Percentiles rank a stretch among this genome's conserved stretches.
phyloP scores from a whole-genome alignment of 2,113 vertebrate species.

The Cinclus mexicanus region DNA sequence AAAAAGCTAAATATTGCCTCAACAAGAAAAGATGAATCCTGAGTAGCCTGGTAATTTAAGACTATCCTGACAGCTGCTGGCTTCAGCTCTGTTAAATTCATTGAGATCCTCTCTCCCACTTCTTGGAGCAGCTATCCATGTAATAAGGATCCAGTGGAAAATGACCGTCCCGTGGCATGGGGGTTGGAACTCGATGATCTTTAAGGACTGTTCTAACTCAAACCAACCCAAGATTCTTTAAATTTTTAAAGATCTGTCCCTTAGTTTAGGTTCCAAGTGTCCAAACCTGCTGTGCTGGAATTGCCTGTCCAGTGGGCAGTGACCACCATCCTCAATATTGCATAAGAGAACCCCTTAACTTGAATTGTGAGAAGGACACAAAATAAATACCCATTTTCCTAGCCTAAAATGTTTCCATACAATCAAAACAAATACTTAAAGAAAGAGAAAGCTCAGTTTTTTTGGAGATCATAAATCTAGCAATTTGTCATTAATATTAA shows the following conservation, averaged over 20 bases:
- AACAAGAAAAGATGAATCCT: neutral
- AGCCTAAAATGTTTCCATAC: neutral
- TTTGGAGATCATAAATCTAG: neutral
- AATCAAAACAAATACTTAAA: neutral
- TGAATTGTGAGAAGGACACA: neutral
- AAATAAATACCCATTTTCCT: neutral
- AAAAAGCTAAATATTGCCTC: neutral
- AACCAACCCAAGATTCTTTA: neutral
- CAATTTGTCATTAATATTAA: neutral
- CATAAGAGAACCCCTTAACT: no score
- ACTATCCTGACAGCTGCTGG: neutral
- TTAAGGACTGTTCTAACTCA: neutral
- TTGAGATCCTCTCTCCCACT: neutral
- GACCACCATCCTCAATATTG: rapidly evolving
- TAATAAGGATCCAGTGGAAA: neutral
- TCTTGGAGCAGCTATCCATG: neutral
- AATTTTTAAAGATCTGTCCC: neutral
- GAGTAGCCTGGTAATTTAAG: neutral
- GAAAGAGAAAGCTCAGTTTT: neutral
- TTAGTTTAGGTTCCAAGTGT: neutral
- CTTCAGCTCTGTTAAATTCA: neutral
- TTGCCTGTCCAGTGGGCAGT: neutral
- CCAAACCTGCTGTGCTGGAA: neutral
- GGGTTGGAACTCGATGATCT: rapidly evolving
- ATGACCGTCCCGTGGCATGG: rapidly evolving